Conservation (phyloP, 2,888 invertebrate genomes). For the Xestia rhomboidea region DNA sequence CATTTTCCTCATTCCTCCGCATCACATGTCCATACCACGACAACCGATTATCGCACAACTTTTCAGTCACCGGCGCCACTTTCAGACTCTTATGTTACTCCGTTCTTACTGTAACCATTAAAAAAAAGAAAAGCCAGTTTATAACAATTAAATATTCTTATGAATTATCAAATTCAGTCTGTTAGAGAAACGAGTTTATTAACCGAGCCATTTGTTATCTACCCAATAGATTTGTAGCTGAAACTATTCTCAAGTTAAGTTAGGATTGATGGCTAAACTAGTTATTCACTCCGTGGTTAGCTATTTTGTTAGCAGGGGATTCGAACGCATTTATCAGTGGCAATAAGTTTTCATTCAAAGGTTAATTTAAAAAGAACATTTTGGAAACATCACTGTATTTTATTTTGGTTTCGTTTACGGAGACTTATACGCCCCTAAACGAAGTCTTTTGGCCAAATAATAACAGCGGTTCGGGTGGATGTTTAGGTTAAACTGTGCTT, state of each 20-base stretch:
- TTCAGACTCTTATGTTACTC: no score
- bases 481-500: no score
- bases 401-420: neutral
- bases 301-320: neutral
- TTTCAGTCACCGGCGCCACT: no score
- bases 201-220: slow-evolving; percentile 31
- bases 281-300: neutral
- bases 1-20: no score
- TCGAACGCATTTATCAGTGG: neutral
- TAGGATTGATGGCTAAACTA: slow-evolving; percentile 21
- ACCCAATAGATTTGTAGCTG: slow-evolving; percentile 46
- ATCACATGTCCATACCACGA: no score
- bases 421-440: neutral
- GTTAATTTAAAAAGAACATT: neutral
- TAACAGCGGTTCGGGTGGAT: no score
- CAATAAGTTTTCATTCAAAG: neutral
- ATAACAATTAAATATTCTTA: no score
- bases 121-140: no score
- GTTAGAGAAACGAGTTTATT: slow-evolving; percentile 51
- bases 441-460: neutral
- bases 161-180: slow-evolving; percentile 22
- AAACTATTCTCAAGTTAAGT: slow-evolving; percentile 38
- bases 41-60: no score
- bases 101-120: no score
- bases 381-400: neutral